Conservation (phyloP, 2,113 vertebrate species). For the Sander lucioperca region DNA sequence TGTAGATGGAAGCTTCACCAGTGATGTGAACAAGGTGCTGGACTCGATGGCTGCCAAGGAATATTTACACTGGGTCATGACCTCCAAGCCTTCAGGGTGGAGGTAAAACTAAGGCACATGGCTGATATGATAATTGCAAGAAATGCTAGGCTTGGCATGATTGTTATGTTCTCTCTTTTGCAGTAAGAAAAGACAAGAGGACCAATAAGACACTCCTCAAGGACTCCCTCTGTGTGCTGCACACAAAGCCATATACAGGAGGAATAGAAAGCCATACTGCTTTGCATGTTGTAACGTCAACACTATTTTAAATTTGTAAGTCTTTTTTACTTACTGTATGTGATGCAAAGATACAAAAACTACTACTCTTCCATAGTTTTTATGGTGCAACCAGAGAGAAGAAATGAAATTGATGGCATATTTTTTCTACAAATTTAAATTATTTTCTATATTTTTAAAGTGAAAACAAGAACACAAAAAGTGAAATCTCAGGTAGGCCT, state of each 20-base stretch:
- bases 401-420: constrained; percentile 24
- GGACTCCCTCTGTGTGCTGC: constrained; percentile 72
- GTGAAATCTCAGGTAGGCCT: constrained; percentile 70
- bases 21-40: constrained; percentile 94
- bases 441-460: constrained; percentile 81
- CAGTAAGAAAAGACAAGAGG: constrained; percentile 84
- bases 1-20: constrained; percentile 96
- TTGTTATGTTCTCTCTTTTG: constrained; percentile 44
- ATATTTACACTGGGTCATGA: constrained; percentile 96
- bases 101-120: constrained; percentile 59
- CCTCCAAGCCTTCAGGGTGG: constrained; percentile 87
- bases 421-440: constrained; percentile 77
- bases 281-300: constrained; percentile 63
- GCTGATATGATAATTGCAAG: not conserved
- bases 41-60: constrained; percentile 95
- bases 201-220: constrained; percentile 80
- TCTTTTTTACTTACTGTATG: constrained; percentile 55
- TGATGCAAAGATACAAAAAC: constrained; percentile 61
- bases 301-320: constrained; percentile 45
- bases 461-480: constrained; percentile 56
- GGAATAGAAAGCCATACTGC: constrained; percentile 86
- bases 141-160: not conserved
- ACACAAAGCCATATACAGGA: constrained; percentile 73
- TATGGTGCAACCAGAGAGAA: constrained; percentile 44
- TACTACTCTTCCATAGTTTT: constrained; percentile 67